Base-by-base conservation (phyloP, 2,797 vertebrate genomes). In the Lepilemur septentrionalis region DNA sequence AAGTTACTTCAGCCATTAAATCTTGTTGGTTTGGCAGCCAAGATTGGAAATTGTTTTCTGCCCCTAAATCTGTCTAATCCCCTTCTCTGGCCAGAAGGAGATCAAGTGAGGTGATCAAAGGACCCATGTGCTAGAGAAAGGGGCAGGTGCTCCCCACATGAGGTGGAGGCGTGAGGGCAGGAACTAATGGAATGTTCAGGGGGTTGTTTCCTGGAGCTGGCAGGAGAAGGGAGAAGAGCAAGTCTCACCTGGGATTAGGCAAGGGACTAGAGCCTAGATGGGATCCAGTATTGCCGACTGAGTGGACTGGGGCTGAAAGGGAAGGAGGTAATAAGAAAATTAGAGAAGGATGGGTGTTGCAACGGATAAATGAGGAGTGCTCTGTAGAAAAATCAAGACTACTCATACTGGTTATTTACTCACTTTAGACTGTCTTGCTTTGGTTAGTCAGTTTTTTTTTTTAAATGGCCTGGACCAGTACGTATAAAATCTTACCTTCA, bases 1-100 rank as follows among this genome's bases (percentile, higher is more conserved):
- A 91, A 89, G 41, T 76, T 94, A 86, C 86, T 94, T 78, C 70
- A 48, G 57, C n/a, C 35, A 46, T 79, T 94, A 70, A 52, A 59
- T 59, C 50, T 81, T 70, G 0, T 38, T 87, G 35, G 15, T 32
- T 84, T 46, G 63, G 38, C 28, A 55, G 11, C n/a, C 38, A 75
- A 75, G 52, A 90, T 11, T 93, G 25, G 3, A 94, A 86, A 69
- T 79, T 28, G 0, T 59, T 81, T 52, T 65, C 52, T 20, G 15
- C 4, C 20, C 18, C 13, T n/a, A 61, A 69, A 65, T 83, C 50
- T 87, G 15, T 59, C 43, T 57, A n/a, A 35, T 89, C 5, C 57
- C 22, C 4, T 73, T 92, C 69, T 86, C 32, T 88, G 32, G 20
- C 18, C 22, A 95, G 67, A 59, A 69, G 35, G 79, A 84, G 48